Percentiles rank a stretch among this genome's conserved stretches.
These are phyloP conservation scores for Aptenodytes patagonicus DNA, from an alignment of 2,113 vertebrate genomes.

Conservation along the genomic window DNA sequence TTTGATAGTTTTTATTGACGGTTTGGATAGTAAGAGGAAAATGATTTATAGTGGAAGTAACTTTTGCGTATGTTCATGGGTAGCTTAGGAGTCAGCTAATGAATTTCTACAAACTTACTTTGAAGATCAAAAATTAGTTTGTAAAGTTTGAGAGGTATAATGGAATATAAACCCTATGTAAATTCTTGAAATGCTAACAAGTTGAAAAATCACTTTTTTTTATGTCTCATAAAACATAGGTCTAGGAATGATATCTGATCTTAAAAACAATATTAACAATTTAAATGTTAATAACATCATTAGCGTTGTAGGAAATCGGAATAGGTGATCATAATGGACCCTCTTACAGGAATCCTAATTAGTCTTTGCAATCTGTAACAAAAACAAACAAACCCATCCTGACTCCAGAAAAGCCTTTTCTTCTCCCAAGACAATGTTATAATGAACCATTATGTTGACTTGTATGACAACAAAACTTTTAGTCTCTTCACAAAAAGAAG, in stretches of 20 bases:
- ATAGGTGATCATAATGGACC: neutral
- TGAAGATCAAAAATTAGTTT: neutral
- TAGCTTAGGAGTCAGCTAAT: neutral
- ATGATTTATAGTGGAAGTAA: neutral
- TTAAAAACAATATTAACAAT: neutral
- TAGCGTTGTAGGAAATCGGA: neutral
- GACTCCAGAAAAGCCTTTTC: slow-evolving; percentile 4
- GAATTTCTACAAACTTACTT: neutral
- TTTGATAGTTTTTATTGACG: neutral
- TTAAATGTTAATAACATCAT: slow-evolving; percentile 1
- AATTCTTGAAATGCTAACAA: neutral
- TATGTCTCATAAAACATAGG: neutral
- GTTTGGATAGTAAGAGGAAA: neutral
- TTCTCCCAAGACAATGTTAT: neutral
- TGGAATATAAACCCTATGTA: neutral
- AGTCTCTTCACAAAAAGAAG: neutral
- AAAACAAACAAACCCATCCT: neutral
- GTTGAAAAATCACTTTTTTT: neutral
- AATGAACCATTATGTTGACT: neutral
- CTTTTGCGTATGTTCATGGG: neutral
- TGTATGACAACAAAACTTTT: neutral
- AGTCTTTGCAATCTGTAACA: neutral
- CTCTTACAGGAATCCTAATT: slow-evolving; percentile 40
- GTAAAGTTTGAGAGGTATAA: neutral
- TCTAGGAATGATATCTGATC: neutral